A percentile compares a stretch with the other conserved stretches of the same genome.
phyloP scores from a whole-genome alignment of 2,888 invertebrate genomes.

The Teinopalpus imperialis region DNA sequence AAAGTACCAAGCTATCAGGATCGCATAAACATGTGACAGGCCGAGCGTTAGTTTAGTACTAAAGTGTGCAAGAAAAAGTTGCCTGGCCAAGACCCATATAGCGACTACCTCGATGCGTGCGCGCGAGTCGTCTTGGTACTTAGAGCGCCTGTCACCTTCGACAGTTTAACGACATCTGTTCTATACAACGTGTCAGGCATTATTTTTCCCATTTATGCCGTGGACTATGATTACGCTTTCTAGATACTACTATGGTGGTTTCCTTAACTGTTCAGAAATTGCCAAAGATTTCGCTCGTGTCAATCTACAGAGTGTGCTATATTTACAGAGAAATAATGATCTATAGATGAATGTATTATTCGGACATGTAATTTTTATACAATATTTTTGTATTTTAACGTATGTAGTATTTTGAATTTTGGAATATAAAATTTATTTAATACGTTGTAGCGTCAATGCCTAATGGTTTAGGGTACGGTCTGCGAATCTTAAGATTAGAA shows the following conservation, averaged over 20 bases:
- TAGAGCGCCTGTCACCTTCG: slow-evolving; percentile 35
- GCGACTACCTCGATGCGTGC: slow-evolving; percentile 48
- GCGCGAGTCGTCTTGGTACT: slow-evolving; percentile 65
- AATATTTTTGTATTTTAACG: no score
- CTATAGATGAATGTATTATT: no score
- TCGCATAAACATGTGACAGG: slow-evolving; percentile 60
- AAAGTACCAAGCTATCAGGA: slow-evolving; percentile 47
- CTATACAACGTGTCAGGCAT: slow-evolving; percentile 24
- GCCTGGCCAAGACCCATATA: slow-evolving; percentile 81
- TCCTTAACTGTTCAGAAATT: no score
- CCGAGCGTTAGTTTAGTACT: slow-evolving; percentile 56
- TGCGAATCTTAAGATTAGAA: no score
- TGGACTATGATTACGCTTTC: slow-evolving; percentile 11
- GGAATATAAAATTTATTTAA: no score
- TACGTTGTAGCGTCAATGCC: no score
- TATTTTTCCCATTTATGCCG: slow-evolving; percentile 14
- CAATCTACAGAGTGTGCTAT: no score
- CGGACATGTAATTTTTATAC: no score
- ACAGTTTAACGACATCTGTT: slow-evolving; percentile 41
- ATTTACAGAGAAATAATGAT: no score
- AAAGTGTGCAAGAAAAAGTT: slow-evolving; percentile 76
- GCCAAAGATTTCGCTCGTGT: no score
- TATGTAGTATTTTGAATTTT: no score
- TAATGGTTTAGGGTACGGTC: no score
- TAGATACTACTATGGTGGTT: slow-evolving; percentile 9